Conservation (phyloP, 2,888 invertebrate genomes). For the Amaurobius ferox region DNA sequence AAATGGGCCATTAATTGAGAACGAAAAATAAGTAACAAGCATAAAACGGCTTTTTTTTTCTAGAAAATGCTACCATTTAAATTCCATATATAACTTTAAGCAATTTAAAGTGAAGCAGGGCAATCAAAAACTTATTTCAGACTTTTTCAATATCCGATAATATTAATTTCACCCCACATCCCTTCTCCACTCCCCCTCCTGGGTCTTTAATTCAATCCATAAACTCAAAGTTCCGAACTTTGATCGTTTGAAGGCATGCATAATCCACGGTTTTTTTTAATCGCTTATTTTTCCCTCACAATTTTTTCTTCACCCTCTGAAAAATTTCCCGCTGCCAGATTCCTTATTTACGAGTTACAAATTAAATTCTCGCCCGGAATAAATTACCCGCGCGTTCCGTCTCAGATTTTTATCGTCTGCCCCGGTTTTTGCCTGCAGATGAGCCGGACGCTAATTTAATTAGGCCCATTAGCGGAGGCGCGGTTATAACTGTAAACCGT, state of each 20-base stretch:
- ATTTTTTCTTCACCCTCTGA: constrained; percentile 20
- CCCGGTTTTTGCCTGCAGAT: constrained; percentile 63
- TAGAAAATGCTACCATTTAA: constrained; percentile 4
- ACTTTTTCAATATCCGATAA: constrained; percentile 50
- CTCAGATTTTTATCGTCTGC: constrained; percentile 61
- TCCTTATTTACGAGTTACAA: constrained; percentile 70
- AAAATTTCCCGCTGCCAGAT: constrained; percentile 66
- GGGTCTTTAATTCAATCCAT: constrained; percentile 35
- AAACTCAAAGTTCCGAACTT: constrained; percentile 50
- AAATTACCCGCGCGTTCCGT: constrained; percentile 60
- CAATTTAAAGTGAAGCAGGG: constrained; percentile 37
- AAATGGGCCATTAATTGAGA: too few relatives aligned
- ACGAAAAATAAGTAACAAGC: too few relatives aligned
- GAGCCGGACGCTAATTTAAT: constrained; percentile 68
- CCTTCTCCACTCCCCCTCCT: constrained; percentile 1
- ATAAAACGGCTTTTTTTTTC: too few relatives aligned
- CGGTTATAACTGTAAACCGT: constrained; percentile 66
- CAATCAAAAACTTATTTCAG: constrained; percentile 61
- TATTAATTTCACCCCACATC: constrained; percentile 43
- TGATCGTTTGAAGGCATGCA: constrained; percentile 59
- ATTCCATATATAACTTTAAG: constrained; percentile 36
- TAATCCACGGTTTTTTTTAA: constrained; percentile 32
- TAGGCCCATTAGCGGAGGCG: constrained; percentile 63
- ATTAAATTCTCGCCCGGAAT: constrained; percentile 70
- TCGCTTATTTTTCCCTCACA: background rate